These are phyloP conservation scores for Sarcophaga rosellei DNA, from an alignment of 2,888 invertebrate genomes.

Conservation along the genomic window DNA sequence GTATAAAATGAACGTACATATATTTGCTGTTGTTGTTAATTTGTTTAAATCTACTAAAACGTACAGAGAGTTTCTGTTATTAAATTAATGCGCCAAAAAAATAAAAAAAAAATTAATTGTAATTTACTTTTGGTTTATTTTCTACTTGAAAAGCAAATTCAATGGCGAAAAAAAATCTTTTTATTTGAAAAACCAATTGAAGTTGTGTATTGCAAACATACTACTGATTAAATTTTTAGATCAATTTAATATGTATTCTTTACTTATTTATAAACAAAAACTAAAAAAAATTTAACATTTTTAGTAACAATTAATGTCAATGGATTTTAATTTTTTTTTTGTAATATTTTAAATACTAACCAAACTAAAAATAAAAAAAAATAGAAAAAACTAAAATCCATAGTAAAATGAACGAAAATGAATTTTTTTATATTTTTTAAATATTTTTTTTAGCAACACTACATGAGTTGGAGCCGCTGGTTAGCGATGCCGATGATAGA, in stretches of 20 bases:
- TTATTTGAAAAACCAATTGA: neutral
- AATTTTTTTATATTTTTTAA: constrained; percentile 74
- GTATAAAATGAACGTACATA: constrained; percentile 45
- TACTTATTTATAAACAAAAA: constrained; percentile 48
- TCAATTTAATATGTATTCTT: constrained; percentile 49
- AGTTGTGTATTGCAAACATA: constrained; percentile 64
- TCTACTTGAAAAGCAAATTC: constrained; percentile 15
- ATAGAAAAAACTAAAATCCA: constrained; percentile 11
- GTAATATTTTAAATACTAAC: constrained; percentile 29
- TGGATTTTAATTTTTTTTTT: constrained; percentile 44
- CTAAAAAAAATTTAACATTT: neutral
- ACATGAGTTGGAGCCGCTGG: constrained; percentile 88
- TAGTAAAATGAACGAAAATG: constrained; percentile 71
- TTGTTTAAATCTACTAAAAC: constrained; percentile 48
- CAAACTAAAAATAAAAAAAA: neutral
- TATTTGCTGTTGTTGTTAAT: constrained; percentile 68
- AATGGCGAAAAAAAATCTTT: too few species aligned
- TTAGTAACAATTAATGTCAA: constrained; percentile 63
- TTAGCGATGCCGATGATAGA: constrained; percentile 85
- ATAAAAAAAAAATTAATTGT: neutral
- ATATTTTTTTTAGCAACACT: constrained; percentile 78
- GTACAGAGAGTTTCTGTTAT: constrained; percentile 40
- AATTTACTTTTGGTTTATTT: neutral
- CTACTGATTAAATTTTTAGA: constrained; percentile 68
- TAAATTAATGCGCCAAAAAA: neutral